Base-by-base conservation (phyloP, 2,113 vertebrate genomes). In the Buteo buteo region DNA sequence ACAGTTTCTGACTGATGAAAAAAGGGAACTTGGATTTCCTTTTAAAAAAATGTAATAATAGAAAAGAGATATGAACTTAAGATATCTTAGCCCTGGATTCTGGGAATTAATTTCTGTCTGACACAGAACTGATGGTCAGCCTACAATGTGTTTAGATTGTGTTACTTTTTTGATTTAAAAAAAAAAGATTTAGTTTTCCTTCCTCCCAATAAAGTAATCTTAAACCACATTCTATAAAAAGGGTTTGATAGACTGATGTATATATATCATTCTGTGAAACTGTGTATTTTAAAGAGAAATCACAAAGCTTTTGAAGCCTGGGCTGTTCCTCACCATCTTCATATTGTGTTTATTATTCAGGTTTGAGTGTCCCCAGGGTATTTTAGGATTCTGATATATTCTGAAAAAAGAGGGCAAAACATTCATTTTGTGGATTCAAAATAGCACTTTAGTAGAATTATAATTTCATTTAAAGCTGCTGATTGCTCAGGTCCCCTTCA, bases 71-170 rank as follows among this genome's bases (percentile, higher is more conserved):
- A n/a, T 45, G 66, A 88, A 62, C 13, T 25, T 86, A 79, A 74
- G 47, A 36, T 44, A 42, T 72, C 67, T 88, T 79, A 93, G 55
- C 70, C 25, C 29, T 84, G 57, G 42, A 81, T 58, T 70, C 77
- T 71, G 88, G 70, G 74, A 97, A 97, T 57, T 64, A 42, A 79
- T 87, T 93, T 97, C 21, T 94, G 58, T 87, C 57, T 85, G 57
- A 65, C 67, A 89, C 58, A 76, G 90, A 90, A 76, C 64, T 90
- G 34, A 29, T 57, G 24, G 69, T 94, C 36, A 78, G 29, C 28
- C 61, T 54, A 70, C 62, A 89, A 44, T 82, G 93, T 96, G 22
- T 95, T 94, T 89, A 79, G 54, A 50, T 82, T 1, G 3, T 49
- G 34, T 78, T 92, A 17, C 13, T 47, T 86, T 79, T 84, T 34